Conservation (phyloP, 2,888 invertebrate genomes). For the Choristoneura rosaceana region DNA sequence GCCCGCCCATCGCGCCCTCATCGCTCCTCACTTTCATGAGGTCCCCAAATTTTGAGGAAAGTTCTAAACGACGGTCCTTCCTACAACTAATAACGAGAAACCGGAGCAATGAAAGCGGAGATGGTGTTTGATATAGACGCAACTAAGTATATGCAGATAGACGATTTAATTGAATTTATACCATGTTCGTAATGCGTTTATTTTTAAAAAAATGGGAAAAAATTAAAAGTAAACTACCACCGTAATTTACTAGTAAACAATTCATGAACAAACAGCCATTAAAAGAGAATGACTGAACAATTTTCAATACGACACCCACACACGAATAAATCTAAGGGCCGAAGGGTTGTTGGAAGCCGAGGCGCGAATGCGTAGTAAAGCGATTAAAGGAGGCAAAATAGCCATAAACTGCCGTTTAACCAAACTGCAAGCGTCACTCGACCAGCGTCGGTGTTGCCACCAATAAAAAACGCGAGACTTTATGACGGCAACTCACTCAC, state of each 20-base stretch:
- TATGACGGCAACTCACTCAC: constrained; percentile 86
- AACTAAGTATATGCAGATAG: constrained; percentile 9
- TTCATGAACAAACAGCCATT: constrained; percentile 25
- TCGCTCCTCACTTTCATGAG: constrained; percentile 36
- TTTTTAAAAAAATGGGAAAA: neutral
- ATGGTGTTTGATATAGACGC: constrained; percentile 14
- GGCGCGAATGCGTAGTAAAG: constrained; percentile 83
- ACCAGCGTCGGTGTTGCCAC: constrained; percentile 79
- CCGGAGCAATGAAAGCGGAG: constrained; percentile 23
- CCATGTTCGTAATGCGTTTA: neutral
- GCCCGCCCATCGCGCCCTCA: constrained; percentile 49
- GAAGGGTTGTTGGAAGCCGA: constrained; percentile 72
- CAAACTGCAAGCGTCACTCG: constrained; percentile 85
- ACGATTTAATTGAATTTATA: constrained; percentile 6
- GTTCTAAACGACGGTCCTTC: constrained; percentile 28
- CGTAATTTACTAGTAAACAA: neutral
- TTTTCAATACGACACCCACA: constrained; percentile 36
- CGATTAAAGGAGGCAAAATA: constrained; percentile 85
- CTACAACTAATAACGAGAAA: constrained; percentile 30
- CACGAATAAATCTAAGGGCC: constrained; percentile 35
- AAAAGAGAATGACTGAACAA: constrained; percentile 28
- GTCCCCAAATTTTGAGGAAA: constrained; percentile 34
- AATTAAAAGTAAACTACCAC: neutral
- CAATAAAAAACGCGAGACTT: constrained; percentile 86
- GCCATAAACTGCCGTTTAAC: constrained; percentile 85